Conservation (phyloP, 2,888 invertebrate genomes). For the Andrena haemorrhoa region DNA sequence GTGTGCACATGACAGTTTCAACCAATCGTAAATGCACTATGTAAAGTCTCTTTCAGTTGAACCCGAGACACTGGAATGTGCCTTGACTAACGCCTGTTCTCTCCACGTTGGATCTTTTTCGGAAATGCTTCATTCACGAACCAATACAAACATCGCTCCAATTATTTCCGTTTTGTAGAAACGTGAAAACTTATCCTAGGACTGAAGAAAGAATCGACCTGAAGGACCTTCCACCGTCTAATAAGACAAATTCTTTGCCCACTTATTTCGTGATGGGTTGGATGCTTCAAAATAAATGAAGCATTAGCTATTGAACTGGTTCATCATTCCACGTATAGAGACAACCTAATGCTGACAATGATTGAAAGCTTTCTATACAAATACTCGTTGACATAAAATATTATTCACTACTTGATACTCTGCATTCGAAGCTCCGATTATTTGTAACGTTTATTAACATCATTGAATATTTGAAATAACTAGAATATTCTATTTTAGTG, state of each 20-base stretch:
- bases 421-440: too few relatives aligned
- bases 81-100: slow-evolving; percentile 22
- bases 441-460: background rate
- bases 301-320: too few relatives aligned
- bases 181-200: background rate
- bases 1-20: slow-evolving; percentile 26
- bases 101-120: slow-evolving; percentile 3
- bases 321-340: too few relatives aligned
- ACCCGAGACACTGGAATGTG: slow-evolving; percentile 55
- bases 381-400: too few relatives aligned
- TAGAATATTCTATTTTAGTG: background rate
- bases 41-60: slow-evolving; percentile 36
- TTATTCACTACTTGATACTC: too few relatives aligned
- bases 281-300: background rate
- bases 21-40: slow-evolving; percentile 50
- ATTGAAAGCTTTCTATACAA: too few relatives aligned
- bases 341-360: too few relatives aligned
- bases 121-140: slow-evolving; percentile 2
- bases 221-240: background rate
- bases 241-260: background rate
- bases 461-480: background rate
- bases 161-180: slow-evolving; percentile 14
- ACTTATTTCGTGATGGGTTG: background rate
- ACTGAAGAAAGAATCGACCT: background rate
- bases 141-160: background rate